phyloP scores from a whole-genome alignment of 2,113 vertebrate genomes.

The Falcunculus frontatus region DNA sequence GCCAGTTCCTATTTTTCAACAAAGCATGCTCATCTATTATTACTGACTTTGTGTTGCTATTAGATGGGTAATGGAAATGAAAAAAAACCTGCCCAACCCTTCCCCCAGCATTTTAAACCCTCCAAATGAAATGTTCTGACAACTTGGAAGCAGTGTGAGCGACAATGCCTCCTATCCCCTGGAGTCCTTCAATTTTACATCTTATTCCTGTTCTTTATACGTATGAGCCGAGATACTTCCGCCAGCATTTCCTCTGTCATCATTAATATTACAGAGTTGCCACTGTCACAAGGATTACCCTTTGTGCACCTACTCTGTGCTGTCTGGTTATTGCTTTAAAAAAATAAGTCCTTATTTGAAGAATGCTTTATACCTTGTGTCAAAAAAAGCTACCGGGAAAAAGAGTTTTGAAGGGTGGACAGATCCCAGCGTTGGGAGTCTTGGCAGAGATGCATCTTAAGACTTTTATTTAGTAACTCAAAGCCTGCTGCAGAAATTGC shows the following conservation, averaged over 20 bases:
- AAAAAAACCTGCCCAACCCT: not conserved
- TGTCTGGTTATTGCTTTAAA: not conserved
- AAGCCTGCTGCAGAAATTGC: not conserved
- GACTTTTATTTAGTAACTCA: not conserved
- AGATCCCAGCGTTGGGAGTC: no score
- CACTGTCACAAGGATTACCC: not conserved
- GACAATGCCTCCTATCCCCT: not conserved
- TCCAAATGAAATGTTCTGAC: not conserved
- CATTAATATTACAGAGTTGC: not conserved
- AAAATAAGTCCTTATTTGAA: not conserved
- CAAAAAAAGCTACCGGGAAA: not conserved
- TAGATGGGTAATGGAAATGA: not conserved
- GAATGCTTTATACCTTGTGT: not conserved
- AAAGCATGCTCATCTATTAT: not conserved
- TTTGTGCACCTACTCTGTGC: not conserved
- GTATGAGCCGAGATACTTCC: not conserved
- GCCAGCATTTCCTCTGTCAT: not conserved
- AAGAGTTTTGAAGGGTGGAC: not conserved
- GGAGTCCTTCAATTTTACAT: not conserved
- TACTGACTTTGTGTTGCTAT: not conserved
- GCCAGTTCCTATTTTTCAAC: not conserved
- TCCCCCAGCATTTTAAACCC: not conserved
- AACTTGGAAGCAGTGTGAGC: not conserved
- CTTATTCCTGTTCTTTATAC: not conserved
- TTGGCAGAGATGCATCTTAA: not conserved